Base-by-base conservation (phyloP, 2,113 vertebrate species). In the Elaphurus davidianus region DNA sequence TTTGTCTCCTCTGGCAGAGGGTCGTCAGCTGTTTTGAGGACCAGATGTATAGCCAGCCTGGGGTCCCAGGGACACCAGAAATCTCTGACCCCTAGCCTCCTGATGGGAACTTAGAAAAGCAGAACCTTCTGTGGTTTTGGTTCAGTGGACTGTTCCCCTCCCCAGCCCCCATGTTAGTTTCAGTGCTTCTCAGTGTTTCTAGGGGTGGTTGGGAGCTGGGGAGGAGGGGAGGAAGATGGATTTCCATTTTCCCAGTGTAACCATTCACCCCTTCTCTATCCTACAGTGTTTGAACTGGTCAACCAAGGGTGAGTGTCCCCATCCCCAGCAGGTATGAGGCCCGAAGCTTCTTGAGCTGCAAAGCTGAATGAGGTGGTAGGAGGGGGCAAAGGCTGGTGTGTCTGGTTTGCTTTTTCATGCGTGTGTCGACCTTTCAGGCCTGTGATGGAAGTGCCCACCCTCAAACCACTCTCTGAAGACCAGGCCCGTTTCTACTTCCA, bases 401-500 rank as follows among this genome's bases (percentile, higher is more conserved):
- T 40, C 87, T 45, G 92, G 1, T 25, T 33, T 23, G 47, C 6
- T 5, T 21, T 21, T 45, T 97, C 95, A 98, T 1, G 3, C 0
- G 12, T 12, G 9, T 96, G 19, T 96, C 30, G 1, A 36, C 87
- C 87, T 98, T 90, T 36, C 98, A 99, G 99, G 86, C 99, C 99
- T 0, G 99, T 99, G 98, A 99, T 99, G 99, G 99, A 99, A 98
- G 99, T 99, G 86, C 99, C 99, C 43, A 99, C 99, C 59, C 98
- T 99, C 96, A 99, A 99, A 97, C 99, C 99, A 2, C 99, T 99
- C 71, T 99, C 99, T 0, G 99, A 99, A 98, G 99, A 99, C 97
- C 99, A 99, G 98, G 99, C 99, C 54, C 99, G 99, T 3, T 99
- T 99, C 98, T 99, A 99, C 99, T 99, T 99, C 99, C 99, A 99